These are phyloP conservation scores for Phenganax marumi DNA, from an alignment of 92 coral and sea anemone species.

Conservation along the genomic window DNA sequence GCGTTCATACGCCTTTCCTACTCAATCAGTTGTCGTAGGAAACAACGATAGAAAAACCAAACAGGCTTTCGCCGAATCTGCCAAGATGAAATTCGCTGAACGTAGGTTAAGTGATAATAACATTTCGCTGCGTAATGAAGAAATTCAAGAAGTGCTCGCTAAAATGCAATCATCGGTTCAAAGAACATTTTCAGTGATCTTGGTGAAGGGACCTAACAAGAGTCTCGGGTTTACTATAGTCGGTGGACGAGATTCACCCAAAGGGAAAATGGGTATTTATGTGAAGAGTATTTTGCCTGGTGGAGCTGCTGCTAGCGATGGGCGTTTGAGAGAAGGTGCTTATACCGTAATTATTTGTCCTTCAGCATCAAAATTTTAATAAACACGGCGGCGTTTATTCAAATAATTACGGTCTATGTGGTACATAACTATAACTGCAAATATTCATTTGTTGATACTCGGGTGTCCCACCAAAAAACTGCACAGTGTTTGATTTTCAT, in stretches of 20 bases:
- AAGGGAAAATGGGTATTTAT: slow-evolving; percentile 85
- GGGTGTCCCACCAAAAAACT: no score
- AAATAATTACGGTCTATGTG: no score
- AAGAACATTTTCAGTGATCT: slow-evolving; percentile 58
- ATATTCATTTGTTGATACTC: no score
- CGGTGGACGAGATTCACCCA: slow-evolving; percentile 84
- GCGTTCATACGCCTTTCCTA: slow-evolving; percentile 40
- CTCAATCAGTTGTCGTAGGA: slow-evolving; percentile 62
- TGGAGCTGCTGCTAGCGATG: slow-evolving; percentile 94
- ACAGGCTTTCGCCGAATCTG: slow-evolving; percentile 45
- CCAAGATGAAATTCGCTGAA: slow-evolving; percentile 14
- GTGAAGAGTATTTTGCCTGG: slow-evolving; percentile 78
- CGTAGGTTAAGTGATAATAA: slow-evolving; percentile 27
- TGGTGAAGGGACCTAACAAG: slow-evolving; percentile 86
- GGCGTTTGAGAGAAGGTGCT: slow-evolving; percentile 76
- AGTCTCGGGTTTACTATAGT: slow-evolving; percentile 97
- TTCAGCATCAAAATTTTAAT: no score
- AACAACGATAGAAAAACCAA: slow-evolving; percentile 73
- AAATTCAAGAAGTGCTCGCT: background rate
- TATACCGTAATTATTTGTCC: no score
- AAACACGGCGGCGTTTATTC: no score
- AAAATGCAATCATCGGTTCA: slow-evolving; percentile 13
- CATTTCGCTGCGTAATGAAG: slow-evolving; percentile 20
- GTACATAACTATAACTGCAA: no score
- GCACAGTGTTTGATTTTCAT: no score